A percentile compares a stretch with the other conserved stretches of the same genome.
Conservation (phyloP, 2,888 invertebrate species). For the Euclidia mi region DNA sequence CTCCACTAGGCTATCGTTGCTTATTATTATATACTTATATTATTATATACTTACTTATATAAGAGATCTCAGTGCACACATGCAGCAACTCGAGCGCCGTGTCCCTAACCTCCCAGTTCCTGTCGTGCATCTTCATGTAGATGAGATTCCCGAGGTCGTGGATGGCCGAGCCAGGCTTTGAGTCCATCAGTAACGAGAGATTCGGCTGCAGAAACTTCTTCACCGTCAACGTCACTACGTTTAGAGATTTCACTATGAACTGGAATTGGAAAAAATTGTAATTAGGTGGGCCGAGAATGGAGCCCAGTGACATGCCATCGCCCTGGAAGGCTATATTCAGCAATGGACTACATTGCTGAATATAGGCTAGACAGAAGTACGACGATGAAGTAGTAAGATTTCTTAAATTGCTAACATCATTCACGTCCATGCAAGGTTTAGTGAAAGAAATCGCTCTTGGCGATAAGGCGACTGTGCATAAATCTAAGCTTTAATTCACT, state of each 20-base stretch:
- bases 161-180: conserved; percentile 91
- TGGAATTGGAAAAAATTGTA: conserved; percentile 73
- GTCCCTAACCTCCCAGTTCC: conserved; percentile 95
- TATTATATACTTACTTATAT: conserved; percentile 90
- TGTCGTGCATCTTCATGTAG: conserved; percentile 92
- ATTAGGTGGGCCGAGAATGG: no score
- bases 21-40: not conserved
- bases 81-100: conserved; percentile 93
- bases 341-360: no score
- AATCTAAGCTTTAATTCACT: no score
- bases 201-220: conserved; percentile 94
- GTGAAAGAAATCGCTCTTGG: no score
- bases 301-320: no score
- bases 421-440: no score
- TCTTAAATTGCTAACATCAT: no score
- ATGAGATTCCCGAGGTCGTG: conserved; percentile 92
- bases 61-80: conserved; percentile 92
- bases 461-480: no score
- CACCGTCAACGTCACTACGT: conserved; percentile 92
- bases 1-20: no score
- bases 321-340: no score
- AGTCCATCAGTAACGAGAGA: conserved; percentile 93
- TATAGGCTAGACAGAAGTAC: no score
- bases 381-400: no score
- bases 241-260: conserved; percentile 93